Percentiles rank a stretch among this genome's conserved stretches.
Evolutionary conservation across 1,140 invertebrate species (phyloP).

Genomic region (Scaptomyza graminum): DNA sequence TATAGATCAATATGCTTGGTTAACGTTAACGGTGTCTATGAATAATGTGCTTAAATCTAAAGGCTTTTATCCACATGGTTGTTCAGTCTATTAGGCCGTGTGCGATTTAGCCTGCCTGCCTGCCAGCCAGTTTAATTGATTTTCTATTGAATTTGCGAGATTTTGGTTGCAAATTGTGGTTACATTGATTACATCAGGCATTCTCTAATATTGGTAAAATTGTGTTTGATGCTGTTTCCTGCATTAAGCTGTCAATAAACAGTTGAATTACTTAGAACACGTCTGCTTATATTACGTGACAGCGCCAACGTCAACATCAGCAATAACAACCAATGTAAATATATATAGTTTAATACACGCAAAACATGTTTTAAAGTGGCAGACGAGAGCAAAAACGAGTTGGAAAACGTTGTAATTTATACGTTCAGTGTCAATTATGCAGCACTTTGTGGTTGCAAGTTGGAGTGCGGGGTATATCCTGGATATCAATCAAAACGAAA

Average conservation of each 20-base stretch:
- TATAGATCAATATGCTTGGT: background rate
- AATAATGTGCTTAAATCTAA: conserved; percentile 11
- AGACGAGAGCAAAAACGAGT: background rate
- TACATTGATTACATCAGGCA: conserved; percentile 1
- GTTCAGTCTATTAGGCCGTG: conserved; percentile 15
- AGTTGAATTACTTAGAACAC: conserved; percentile 27
- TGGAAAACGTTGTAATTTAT: conserved; percentile 36
- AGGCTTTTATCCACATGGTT: background rate
- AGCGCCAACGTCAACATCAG: background rate
- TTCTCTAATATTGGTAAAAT: conserved; percentile 6
- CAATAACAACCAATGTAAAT: background rate
- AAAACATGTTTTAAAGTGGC: conserved; percentile 7
- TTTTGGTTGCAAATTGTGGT: conserved; percentile 13
- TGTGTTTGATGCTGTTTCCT: conserved; percentile 5
- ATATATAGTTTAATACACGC: conserved; percentile 23
- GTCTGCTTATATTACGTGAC: conserved; percentile 7
- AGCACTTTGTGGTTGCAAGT: conserved; percentile 34
- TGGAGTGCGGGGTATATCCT: background rate
- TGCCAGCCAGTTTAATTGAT: conserved; percentile 35
- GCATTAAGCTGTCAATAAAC: conserved; percentile 29
- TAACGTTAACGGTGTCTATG: background rate
- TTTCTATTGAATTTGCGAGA: conserved; percentile 29
- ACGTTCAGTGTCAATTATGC: conserved; percentile 43
- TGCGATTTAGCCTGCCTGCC: background rate
- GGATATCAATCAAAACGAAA: conserved; percentile 50